These are phyloP conservation scores for Disparrhopalites patrizii DNA, from an alignment of 2,888 invertebrate genomes.

Conservation along the genomic window DNA sequence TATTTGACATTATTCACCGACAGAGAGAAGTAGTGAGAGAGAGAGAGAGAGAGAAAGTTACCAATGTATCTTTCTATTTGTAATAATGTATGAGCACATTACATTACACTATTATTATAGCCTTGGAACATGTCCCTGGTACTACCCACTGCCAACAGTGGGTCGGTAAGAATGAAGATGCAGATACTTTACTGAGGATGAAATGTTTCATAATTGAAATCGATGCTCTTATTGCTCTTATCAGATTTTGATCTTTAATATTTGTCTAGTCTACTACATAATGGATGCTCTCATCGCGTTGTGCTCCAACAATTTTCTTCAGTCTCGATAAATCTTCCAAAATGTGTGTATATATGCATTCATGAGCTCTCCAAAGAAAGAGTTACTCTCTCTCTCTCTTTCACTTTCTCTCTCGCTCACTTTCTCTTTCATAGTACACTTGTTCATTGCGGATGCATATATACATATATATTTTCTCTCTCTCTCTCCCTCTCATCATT, in stretches of 20 bases:
- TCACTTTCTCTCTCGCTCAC: background rate
- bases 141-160: too few species aligned
- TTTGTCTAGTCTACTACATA: constrained; percentile 13
- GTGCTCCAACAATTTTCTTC: constrained; percentile 7
- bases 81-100: too few species aligned
- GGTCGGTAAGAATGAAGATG: background rate
- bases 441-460: background rate
- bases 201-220: constrained; percentile 22
- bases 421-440: background rate
- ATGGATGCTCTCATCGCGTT: constrained; percentile 10
- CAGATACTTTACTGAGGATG: constrained; percentile 1
- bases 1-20: background rate
- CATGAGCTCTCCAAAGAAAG: too few species aligned
- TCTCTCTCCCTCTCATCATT: background rate
- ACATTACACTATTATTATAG: too few species aligned
- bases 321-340: constrained; percentile 7
- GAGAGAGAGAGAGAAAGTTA: background rate
- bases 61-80: too few species aligned
- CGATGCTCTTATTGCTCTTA: constrained; percentile 25
- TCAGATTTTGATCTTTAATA: constrained; percentile 25
- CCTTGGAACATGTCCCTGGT: too few species aligned
- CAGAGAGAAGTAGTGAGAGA: background rate
- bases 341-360: background rate
- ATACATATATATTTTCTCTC: too few species aligned
- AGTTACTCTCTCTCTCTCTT: background rate